phyloP scores from a whole-genome alignment of 2,113 vertebrate species.

The Natator depressus region DNA sequence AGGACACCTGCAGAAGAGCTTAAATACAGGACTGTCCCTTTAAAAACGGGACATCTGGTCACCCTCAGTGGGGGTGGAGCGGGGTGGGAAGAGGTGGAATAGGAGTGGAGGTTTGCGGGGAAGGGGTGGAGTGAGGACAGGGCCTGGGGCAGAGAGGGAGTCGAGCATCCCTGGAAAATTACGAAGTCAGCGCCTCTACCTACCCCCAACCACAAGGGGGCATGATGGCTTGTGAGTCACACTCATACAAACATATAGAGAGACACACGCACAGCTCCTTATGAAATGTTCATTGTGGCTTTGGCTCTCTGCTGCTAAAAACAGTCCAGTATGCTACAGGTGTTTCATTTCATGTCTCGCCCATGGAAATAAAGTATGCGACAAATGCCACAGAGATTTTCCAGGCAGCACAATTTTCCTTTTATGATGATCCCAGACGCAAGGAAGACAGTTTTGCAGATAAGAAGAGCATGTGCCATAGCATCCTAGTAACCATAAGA shows the following conservation, averaged over 20 bases:
- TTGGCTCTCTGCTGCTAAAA: neutral
- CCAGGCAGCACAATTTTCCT: neutral
- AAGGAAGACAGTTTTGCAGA: neutral
- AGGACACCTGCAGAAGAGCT: too few relatives aligned
- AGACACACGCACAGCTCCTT: neutral
- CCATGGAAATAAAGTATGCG: neutral
- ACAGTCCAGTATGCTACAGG: rapidly evolving
- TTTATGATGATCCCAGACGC: neutral
- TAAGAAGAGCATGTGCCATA: neutral
- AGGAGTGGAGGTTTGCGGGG: too few relatives aligned
- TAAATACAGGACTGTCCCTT: too few relatives aligned
- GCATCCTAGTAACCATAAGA: neutral
- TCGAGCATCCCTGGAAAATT: too few relatives aligned
- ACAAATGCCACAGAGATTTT: neutral
- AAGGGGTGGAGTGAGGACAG: too few relatives aligned
- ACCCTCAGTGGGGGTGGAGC: too few relatives aligned
- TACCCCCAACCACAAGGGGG: neutral
- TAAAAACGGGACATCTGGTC: too few relatives aligned
- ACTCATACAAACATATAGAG: neutral
- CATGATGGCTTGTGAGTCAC: neutral
- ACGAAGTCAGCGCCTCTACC: too few relatives aligned
- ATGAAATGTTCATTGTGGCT: neutral
- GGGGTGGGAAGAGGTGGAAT: too few relatives aligned
- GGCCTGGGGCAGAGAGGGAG: too few relatives aligned
- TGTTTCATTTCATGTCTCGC: neutral